These are phyloP conservation scores for Littorina saxatilis DNA, from an alignment of 1,140 invertebrate genomes.

Conservation along the genomic window DNA sequence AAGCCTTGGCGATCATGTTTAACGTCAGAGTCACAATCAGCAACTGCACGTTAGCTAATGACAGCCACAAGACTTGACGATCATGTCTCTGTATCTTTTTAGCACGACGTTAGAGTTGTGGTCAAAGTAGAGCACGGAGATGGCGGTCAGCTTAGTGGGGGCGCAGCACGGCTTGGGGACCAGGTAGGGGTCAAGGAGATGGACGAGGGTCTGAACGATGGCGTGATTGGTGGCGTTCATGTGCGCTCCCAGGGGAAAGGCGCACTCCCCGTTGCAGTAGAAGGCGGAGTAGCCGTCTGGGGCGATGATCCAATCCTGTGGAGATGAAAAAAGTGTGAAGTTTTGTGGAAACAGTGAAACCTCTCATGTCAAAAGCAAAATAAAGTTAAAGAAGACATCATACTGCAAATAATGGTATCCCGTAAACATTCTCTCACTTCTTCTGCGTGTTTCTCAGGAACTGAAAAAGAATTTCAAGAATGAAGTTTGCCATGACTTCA, in stretches of 20 bases:
- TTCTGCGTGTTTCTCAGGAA: no score
- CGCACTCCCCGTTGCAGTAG: constrained; percentile 82
- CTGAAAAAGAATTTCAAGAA: no score
- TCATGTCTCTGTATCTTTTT: constrained; percentile 83
- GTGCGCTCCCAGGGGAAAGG: constrained; percentile 78
- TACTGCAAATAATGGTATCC: no score
- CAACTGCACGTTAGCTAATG: constrained; percentile 74
- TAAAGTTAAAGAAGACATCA: no score
- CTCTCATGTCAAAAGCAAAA: no score
- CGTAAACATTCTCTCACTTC: no score
- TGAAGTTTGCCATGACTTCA: no score
- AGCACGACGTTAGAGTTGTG: constrained; percentile 81
- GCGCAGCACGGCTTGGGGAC: constrained; percentile 82
- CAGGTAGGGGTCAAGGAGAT: constrained; percentile 80
- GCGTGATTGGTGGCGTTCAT: constrained; percentile 84
- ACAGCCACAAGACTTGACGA: constrained; percentile 83
- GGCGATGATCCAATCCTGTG: constrained; percentile 79
- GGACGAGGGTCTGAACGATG: constrained; percentile 81
- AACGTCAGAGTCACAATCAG: no score
- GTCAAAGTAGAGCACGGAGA: constrained; percentile 83
- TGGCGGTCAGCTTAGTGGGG: constrained; percentile 80
- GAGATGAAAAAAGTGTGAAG: not conserved
- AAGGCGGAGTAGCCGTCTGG: constrained; percentile 82
- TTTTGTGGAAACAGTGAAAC: no score
- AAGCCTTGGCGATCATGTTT: no score